A percentile compares a stretch with the other conserved stretches of the same genome.
These are phyloP conservation scores for Sebastes hubbsi DNA, from an alignment of 2,797 vertebrate species.

Conservation along the genomic window DNA sequence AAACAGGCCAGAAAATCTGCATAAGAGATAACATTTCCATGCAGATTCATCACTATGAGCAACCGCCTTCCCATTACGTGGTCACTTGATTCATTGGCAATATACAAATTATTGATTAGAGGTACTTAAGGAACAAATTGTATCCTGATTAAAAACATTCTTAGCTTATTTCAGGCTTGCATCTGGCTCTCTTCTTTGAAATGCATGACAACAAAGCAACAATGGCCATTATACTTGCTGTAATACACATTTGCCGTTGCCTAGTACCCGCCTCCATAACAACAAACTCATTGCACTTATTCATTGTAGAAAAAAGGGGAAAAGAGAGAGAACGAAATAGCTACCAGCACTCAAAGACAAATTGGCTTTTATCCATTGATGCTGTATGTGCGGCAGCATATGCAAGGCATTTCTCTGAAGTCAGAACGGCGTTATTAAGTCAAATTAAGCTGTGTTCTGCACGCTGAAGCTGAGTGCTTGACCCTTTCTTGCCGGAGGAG, in stretches of 20 bases:
- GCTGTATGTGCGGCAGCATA: slow-evolving; percentile 17
- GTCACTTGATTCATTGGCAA: background rate
- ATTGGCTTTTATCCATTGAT: slow-evolving; percentile 52
- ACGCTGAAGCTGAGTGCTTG: slow-evolving; percentile 57
- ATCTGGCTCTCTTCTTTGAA: background rate
- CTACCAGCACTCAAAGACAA: slow-evolving; percentile 56
- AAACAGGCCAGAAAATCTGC: background rate
- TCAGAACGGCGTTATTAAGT: slow-evolving; percentile 60
- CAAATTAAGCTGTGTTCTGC: slow-evolving; percentile 60
- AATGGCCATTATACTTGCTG: background rate
- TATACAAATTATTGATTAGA: background rate
- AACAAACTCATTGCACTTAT: slow-evolving; percentile 20
- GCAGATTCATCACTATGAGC: background rate
- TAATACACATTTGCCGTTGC: slow-evolving; percentile 26
- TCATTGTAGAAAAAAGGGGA: background rate
- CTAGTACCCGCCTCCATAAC: slow-evolving; percentile 36
- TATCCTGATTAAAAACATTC: slow-evolving; percentile 2
- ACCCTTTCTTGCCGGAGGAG: slow-evolving; percentile 58
- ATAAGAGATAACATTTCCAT: too few species aligned
- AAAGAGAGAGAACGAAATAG: slow-evolving; percentile 9
- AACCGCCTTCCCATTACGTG: background rate
- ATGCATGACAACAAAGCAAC: background rate
- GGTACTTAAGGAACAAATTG: background rate
- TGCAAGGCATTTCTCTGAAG: slow-evolving; percentile 46
- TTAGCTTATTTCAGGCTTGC: background rate